Conservation (phyloP, 1,140 invertebrate genomes). For the Pseudomyrmex concolor region DNA sequence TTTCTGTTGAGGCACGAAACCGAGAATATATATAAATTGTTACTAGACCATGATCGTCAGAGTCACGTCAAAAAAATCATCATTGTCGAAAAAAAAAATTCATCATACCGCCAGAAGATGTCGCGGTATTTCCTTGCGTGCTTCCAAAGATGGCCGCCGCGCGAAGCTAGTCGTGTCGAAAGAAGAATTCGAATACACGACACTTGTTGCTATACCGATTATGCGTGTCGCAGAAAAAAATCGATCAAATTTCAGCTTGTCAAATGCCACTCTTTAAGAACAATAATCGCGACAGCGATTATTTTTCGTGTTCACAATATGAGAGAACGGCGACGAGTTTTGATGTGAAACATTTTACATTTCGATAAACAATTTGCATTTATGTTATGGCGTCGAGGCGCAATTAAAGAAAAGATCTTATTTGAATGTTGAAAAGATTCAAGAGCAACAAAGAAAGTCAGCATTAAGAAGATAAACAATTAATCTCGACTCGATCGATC, state of each 20-base stretch:
- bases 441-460: no score
- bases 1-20: not conserved
- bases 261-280: not conserved
- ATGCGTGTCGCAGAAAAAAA: not conserved
- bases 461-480: no score
- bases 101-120: conserved; percentile 47
- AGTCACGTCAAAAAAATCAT: conserved; percentile 60
- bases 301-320: no score
- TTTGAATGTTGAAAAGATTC: no score
- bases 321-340: no score
- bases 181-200: conserved; percentile 36
- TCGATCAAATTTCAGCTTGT: not conserved
- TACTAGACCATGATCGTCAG: conserved; percentile 42
- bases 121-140: conserved; percentile 8
- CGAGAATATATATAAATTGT: not conserved
- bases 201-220: conserved; percentile 64
- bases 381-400: no score
- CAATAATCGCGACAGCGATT: no score
- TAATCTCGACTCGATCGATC: no score
- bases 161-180: conserved; percentile 14
- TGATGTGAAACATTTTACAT: no score
- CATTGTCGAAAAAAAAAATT: conserved; percentile 34
- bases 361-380: no score
- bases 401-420: no score
- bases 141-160: conserved; percentile 32